Evolutionary conservation across 2,113 vertebrate species (phyloP), one percentile per base, ranked within the genome.

Genomic region (Cephalopholis sonnerati): DNA sequence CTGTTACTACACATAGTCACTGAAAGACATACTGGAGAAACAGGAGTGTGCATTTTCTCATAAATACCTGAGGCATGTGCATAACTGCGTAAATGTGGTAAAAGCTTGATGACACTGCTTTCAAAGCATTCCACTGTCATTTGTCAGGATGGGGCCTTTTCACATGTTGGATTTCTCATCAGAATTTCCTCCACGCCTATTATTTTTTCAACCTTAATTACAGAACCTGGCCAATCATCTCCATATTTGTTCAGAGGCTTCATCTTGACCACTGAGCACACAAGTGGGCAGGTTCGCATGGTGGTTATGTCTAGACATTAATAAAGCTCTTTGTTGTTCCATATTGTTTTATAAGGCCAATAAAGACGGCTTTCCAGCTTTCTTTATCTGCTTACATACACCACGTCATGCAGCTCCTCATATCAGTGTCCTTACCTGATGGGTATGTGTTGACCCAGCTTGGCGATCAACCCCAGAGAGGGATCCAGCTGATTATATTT

Each of bases 401-500:
- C 13, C 0, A 20, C 9, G 24, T 46, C 6, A 70, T 78, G 16
- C 17, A 27, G 7, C 25, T 39, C 0, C 1, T 50, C 22, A 44
- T 36, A 70, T 24, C 39, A 20, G 39, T 22, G 12, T 46, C 82
- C 95, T 97, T 95, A 99, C 98, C 96, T 97, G 63, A 96, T 92
- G 36, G 97, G 96, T 4, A 99, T 88, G 46, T 97, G 96, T 62
- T 84, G 88, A 20, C 95, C 96, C 87, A 99, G 95, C 85, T 93
- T 98, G 18, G 96, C 93, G 53, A 99, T 94, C 57, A 99, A 90
- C n/a, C 98, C 98, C 82, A 98, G 88, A 24, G 98, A 97, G 57
- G 98, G 98, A 93, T 99, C 98, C 74, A 98, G 91, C 89, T 94
- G 94, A 53, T 95, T 93, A 22, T 98, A 99, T 94, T 89, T 94